Percentiles rank a stretch among this genome's conserved stretches.
Conservation (phyloP, 1,140 invertebrate genomes). For the Temnothorax longispinosus region DNA sequence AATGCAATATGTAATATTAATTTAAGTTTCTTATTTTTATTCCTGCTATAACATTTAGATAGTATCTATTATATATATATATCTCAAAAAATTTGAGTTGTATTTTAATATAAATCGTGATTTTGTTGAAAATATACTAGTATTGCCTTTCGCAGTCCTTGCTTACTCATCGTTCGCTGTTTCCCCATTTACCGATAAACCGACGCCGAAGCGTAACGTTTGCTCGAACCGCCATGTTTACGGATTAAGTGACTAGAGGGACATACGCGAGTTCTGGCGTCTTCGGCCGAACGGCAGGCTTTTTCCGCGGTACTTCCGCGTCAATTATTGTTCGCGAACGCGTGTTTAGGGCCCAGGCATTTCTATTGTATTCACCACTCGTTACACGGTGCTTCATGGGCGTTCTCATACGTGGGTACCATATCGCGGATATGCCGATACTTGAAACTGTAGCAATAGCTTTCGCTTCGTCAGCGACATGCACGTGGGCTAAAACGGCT, state of each 20-base stretch:
- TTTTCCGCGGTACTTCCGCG: slow-evolving; percentile 43
- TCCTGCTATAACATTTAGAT: background rate
- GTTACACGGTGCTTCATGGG: slow-evolving; percentile 23
- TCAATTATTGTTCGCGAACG: slow-evolving; percentile 42
- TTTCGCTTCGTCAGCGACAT: slow-evolving; percentile 52
- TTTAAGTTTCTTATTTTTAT: background rate
- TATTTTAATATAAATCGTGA: background rate
- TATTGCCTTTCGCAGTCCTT: background rate
- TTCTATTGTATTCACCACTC: slow-evolving; percentile 37
- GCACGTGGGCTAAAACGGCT: slow-evolving; percentile 52
- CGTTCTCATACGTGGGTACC: slow-evolving; percentile 16
- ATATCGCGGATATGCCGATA: slow-evolving; percentile 29
- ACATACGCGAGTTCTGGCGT: slow-evolving; percentile 12
- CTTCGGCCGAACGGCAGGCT: slow-evolving; percentile 18
- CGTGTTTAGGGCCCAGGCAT: slow-evolving; percentile 26
- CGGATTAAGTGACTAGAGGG: slow-evolving; percentile 56
- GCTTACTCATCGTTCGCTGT: slow-evolving; percentile 32
- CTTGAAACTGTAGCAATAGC: slow-evolving; percentile 59
- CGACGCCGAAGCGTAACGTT: slow-evolving; percentile 33
- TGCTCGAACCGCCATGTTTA: slow-evolving; percentile 50
- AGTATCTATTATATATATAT: background rate
- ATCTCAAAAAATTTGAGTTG: background rate
- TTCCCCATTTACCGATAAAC: slow-evolving; percentile 54
- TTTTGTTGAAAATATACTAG: slow-evolving; percentile 16
- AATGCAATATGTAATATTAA: background rate